Base-by-base conservation (phyloP, 2,888 invertebrate genomes). In the Metallyticus violacea region DNA sequence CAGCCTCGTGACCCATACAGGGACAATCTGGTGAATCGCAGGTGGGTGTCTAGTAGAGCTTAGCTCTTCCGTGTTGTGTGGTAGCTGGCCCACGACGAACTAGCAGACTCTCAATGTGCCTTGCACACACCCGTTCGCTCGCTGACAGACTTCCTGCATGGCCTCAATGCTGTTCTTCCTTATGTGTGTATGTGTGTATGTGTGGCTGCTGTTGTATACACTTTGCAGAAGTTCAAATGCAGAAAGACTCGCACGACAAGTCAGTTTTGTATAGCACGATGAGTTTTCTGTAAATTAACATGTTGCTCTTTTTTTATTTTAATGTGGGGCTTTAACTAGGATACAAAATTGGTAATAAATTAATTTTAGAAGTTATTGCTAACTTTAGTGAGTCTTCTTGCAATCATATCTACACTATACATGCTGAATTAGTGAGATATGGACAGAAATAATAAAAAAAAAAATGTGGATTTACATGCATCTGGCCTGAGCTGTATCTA, bases 1-100 rank as follows among this genome's bases (percentile, higher is more conserved):
- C 97, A 97, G 95, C 98, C 98, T 92, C 96, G 98, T 95, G 96
- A 98, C 95, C 98, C 98, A 92, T 96, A 97, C 95, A 97, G 96
- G 94, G 99, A 99, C 96, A 98, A 98, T 95, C 97, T 99, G 94
- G 98, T 99, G 93, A 99, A 99, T 95, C 97, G 97, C 96, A 98
- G 99, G 97, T 98, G 96, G 94, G 95, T 94, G 77, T 81, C 79
- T 79, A 85, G 79, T 85, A 80, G 79, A 79, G 79, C 83, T 86
- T 79, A 79, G 22, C 4, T 81, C 81, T 80, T 77, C 29, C 79
- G 26, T 87, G 81, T 85, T 62, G 83, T 82, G 82, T 80, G 26
- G 81, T 87, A 87, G 87, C 81, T 81, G 85, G 83, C 77, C 83
- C 77, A n/a, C 85, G 80, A 62, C 62, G 79, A 79, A 79, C 79